Conservation (phyloP, 2,113 vertebrate species). For the Gymnarchus niloticus region DNA sequence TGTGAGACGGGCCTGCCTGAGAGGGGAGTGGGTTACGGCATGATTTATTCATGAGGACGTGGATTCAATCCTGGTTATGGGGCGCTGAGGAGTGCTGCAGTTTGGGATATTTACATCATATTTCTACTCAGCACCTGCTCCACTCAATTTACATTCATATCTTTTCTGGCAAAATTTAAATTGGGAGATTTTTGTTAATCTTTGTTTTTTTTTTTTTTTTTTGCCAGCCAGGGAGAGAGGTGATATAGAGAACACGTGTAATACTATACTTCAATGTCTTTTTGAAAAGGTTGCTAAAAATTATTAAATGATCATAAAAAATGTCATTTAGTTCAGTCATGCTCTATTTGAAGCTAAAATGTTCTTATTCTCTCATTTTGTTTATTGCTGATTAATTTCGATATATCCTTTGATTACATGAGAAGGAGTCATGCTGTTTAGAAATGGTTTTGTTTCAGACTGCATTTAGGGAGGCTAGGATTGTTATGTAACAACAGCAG, state of each 20-base stretch:
- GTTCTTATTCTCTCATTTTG: background rate
- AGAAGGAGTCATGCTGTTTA: background rate
- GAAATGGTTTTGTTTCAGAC: background rate
- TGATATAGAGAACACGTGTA: background rate
- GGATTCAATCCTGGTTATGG: background rate
- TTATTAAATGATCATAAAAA: background rate
- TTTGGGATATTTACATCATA: background rate
- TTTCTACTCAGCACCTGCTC: background rate
- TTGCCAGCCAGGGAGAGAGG: background rate
- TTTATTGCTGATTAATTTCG: background rate
- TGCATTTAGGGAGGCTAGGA: background rate
- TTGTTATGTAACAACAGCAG: background rate
- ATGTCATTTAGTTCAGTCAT: background rate
- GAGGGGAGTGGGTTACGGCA: background rate
- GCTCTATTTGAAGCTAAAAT: background rate
- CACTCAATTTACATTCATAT: slow-evolving; percentile 16
- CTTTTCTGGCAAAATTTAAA: slow-evolving; percentile 4
- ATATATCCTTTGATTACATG: background rate
- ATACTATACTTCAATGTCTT: background rate
- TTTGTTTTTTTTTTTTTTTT: background rate
- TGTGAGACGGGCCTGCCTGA: background rate
- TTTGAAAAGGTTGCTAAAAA: background rate
- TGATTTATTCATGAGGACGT: slow-evolving; percentile 20
- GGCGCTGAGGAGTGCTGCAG: too few species aligned
- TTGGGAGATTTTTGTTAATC: background rate